Evolutionary conservation across 1,140 invertebrate genomes (phyloP).

Genomic region (Drosophila santomea): DNA sequence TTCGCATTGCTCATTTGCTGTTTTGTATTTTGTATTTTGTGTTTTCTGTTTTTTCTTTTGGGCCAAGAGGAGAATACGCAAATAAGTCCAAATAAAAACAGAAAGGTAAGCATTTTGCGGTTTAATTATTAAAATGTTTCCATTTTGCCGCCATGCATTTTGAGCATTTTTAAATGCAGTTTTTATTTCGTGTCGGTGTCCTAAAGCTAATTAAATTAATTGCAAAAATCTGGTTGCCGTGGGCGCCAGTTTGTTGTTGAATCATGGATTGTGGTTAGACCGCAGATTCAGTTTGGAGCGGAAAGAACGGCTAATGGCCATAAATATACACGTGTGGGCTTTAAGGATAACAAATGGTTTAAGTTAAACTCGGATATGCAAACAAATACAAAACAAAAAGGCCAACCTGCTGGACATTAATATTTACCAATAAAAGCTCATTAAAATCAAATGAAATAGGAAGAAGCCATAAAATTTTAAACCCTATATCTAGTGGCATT

Average conservation of each 20-base stretch:
- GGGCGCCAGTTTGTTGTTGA: constrained; percentile 13
- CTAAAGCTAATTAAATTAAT: constrained; percentile 74
- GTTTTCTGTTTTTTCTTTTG: constrained; percentile 2
- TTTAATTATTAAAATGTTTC: constrained; percentile 81
- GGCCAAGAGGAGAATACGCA: constrained; percentile 4
- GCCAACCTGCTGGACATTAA: background rate
- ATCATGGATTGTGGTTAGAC: constrained; percentile 66
- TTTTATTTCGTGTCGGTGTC: constrained; percentile 21
- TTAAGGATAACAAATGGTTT: constrained; percentile 1
- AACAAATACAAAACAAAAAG: background rate
- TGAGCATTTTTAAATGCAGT: constrained; percentile 55
- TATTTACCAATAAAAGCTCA: constrained; percentile 10
- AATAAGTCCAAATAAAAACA: constrained; percentile 10
- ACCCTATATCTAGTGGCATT: too few species aligned
- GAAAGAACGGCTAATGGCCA: constrained; percentile 11
- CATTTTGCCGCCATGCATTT: constrained; percentile 57
- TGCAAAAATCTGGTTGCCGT: constrained; percentile 37
- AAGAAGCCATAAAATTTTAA: background rate
- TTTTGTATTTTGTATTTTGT: constrained; percentile 4
- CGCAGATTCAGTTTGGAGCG: constrained; percentile 40
- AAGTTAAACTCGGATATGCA: background rate
- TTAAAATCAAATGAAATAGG: constrained; percentile 1
- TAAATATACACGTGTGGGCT: constrained; percentile 8
- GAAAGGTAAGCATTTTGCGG: constrained; percentile 58
- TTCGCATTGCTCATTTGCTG: constrained; percentile 20